A percentile compares a stretch with the other conserved stretches of the same genome.
phyloP scores from a whole-genome alignment of 2,113 vertebrate species.

The Xenopus borealis region DNA sequence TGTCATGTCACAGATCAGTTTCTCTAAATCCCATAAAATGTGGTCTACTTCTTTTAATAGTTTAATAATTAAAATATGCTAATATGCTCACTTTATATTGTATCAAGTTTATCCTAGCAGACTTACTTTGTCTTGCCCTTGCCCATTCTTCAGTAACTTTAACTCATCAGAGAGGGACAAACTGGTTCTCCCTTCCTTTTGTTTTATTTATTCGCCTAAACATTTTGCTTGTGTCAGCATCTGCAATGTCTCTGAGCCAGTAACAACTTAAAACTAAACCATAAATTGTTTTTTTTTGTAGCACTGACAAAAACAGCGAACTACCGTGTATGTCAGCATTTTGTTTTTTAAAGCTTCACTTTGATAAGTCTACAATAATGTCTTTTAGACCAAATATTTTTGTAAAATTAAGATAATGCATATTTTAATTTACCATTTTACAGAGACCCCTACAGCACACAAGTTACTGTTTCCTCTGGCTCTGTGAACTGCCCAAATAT shows the following conservation, averaged over 20 bases:
- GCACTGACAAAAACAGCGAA: conserved; percentile 26
- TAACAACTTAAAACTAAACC: conserved; percentile 15
- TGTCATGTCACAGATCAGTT: too few relatives aligned
- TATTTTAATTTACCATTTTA: too few relatives aligned
- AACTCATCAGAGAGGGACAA: conserved; percentile 13
- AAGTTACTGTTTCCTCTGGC: too few relatives aligned
- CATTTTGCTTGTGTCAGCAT: conserved; percentile 34
- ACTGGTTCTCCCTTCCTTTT: conserved; percentile 10
- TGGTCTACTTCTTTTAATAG: too few relatives aligned
- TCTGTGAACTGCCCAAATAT: too few relatives aligned
- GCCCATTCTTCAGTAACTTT: not conserved
- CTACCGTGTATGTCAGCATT: conserved; percentile 29
- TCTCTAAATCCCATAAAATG: too few relatives aligned
- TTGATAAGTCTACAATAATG: not conserved
- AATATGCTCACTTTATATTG: not conserved
- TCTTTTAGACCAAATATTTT: not conserved
- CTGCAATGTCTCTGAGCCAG: conserved; percentile 14
- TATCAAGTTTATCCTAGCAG: not conserved
- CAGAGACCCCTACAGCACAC: too few relatives aligned
- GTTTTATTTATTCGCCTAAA: conserved; percentile 39
- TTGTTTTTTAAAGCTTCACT: not conserved
- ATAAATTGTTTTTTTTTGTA: conserved; percentile 35
- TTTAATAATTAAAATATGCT: too few relatives aligned
- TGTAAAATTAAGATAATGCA: not conserved
- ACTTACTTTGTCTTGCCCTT: conserved; percentile 7